Evolutionary conservation across 2,888 invertebrate genomes (phyloP).

Genomic region (Lepeophtheirus nordmannii): DNA sequence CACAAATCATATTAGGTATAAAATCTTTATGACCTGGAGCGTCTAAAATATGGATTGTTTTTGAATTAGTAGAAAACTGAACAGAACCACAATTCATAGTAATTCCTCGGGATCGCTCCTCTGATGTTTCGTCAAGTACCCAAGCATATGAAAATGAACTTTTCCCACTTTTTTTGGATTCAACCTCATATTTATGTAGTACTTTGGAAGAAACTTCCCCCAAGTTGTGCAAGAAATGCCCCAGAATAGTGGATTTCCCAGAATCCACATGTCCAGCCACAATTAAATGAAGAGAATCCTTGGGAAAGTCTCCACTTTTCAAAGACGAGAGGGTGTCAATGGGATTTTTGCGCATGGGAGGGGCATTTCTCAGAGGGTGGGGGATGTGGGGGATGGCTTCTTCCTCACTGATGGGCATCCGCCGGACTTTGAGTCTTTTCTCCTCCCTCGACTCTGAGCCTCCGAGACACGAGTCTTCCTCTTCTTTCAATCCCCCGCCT

Average conservation of each 20-base stretch:
- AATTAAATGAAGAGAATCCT: conserved; percentile 75
- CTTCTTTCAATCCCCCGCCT: background rate
- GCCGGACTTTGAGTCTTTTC: too few relatives aligned
- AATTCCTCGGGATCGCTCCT: conserved; percentile 80
- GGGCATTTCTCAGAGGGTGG: too few relatives aligned
- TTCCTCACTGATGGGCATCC: background rate
- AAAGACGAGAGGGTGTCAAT: conserved; percentile 48
- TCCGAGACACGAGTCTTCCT: background rate
- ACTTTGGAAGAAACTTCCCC: conserved; percentile 71
- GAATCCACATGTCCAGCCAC: conserved; percentile 45
- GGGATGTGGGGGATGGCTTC: background rate
- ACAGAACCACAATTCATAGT: conserved; percentile 96
- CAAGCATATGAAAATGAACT: conserved; percentile 96
- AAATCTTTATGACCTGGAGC: conserved; percentile 99
- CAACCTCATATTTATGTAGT: conserved; percentile 70
- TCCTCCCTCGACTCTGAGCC: background rate
- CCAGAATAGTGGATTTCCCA: conserved; percentile 70
- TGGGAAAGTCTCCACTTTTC: conserved; percentile 58
- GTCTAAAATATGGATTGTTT: conserved; percentile 57
- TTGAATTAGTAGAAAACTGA: conserved; percentile 72
- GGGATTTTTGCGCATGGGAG: conserved; percentile 25
- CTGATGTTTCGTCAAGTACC: conserved; percentile 96
- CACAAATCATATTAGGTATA: conserved; percentile 95
- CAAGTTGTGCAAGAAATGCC: conserved; percentile 69
- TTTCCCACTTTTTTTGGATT: conserved; percentile 90